phyloP scores from a whole-genome alignment of 1,140 invertebrate genomes.

The Saccostrea echinata region DNA sequence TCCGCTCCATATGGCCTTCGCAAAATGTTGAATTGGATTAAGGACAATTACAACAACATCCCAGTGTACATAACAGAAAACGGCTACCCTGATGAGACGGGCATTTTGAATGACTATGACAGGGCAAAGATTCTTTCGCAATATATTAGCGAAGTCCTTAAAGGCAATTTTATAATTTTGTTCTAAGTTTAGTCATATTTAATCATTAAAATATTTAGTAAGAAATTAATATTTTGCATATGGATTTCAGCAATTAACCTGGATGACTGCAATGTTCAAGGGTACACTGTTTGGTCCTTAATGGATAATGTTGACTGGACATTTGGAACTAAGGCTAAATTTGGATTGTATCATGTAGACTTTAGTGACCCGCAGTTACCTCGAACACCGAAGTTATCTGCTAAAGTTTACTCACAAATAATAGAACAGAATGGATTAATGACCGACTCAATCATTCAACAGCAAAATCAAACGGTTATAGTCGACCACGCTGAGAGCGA shows the following conservation, averaged over 20 bases:
- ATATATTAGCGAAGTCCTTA: constrained; percentile 85
- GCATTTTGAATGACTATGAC: constrained; percentile 81
- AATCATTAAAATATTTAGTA: background rate
- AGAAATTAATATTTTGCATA: background rate
- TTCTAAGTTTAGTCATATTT: background rate
- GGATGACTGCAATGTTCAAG: constrained; percentile 84
- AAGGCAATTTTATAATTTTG: constrained; percentile 69
- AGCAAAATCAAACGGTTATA: background rate
- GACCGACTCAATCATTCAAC: background rate
- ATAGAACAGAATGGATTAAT: constrained; percentile 71
- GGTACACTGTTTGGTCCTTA: constrained; percentile 87
- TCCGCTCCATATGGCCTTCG: constrained; percentile 85
- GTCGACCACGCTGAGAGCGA: constrained; percentile 21
- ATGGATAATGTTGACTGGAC: constrained; percentile 91
- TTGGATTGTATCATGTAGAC: constrained; percentile 88
- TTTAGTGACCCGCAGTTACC: constrained; percentile 84
- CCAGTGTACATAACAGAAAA: constrained; percentile 87
- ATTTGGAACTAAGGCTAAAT: constrained; percentile 82
- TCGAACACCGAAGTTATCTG: constrained; percentile 86
- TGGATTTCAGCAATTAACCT: constrained; percentile 82
- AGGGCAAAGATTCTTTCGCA: constrained; percentile 81
- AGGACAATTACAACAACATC: constrained; percentile 83
- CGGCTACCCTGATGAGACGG: constrained; percentile 82
- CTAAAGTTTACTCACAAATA: constrained; percentile 71
- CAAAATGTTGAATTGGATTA: constrained; percentile 85